Conservation (phyloP, 2,797 vertebrate species). For the Amblyraja radiata region DNA sequence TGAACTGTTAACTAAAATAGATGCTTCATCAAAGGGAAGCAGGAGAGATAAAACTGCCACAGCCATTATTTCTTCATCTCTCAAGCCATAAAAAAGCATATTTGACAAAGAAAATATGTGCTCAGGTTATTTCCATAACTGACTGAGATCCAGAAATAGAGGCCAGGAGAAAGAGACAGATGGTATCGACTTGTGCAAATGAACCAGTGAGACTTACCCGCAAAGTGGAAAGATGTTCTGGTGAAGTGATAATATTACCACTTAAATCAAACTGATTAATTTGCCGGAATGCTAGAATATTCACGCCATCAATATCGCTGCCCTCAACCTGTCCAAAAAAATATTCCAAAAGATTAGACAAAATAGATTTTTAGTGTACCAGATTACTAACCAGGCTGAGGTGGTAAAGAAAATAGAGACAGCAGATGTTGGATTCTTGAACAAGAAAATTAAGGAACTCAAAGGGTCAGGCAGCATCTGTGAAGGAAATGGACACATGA, state of each 20-base stretch:
- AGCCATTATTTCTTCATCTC: not conserved
- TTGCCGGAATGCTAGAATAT: constrained; percentile 93
- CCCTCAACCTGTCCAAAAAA: constrained; percentile 69
- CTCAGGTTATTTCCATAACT: not conserved
- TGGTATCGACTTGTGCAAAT: not conserved
- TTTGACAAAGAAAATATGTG: not conserved
- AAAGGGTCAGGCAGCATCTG: too few species aligned
- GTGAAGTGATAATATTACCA: constrained; percentile 84
- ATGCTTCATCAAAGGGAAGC: not conserved
- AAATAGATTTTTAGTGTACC: not conserved
- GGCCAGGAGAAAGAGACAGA: not conserved
- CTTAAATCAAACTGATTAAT: constrained; percentile 96
- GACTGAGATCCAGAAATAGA: not conserved
- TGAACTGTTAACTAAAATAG: too few species aligned
- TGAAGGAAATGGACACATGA: too few species aligned
- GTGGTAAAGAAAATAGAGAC: not conserved
- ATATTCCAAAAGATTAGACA: not conserved
- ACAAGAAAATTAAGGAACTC: too few species aligned
- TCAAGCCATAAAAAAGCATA: not conserved
- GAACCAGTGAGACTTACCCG: constrained; percentile 62
- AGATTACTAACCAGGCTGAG: not conserved
- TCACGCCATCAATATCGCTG: constrained; percentile 81
- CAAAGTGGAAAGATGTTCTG: constrained; percentile 82
- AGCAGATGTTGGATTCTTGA: too few species aligned
- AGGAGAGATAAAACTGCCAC: not conserved